Percentiles rank a stretch among this genome's conserved stretches.
phyloP scores from a whole-genome alignment of 2,113 vertebrate genomes.

The Cairina moschata region DNA sequence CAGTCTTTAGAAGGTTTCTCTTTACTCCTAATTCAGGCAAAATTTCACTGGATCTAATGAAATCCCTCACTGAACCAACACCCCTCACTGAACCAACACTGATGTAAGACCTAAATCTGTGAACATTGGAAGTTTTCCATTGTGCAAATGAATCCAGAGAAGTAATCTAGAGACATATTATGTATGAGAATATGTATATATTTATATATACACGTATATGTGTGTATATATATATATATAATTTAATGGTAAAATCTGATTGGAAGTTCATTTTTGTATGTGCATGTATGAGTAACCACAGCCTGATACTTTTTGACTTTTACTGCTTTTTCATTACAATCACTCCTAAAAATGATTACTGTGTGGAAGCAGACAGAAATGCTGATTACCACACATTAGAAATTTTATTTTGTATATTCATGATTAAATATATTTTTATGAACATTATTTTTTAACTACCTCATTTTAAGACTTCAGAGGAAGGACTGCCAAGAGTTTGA shows the following conservation, averaged over 20 bases:
- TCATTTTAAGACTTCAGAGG: not conserved
- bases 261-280: not conserved
- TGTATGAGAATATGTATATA: not conserved
- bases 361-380: not conserved
- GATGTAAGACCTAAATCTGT: not conserved
- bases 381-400: not conserved
- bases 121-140: conserved; percentile 8
- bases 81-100: conserved; percentile 7
- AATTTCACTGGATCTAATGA: not conserved
- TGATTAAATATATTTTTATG: not conserved
- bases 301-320: not conserved
- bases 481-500: not conserved
- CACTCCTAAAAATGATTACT: not conserved
- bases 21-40: not conserved
- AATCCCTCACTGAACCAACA: conserved; percentile 18
- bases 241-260: not conserved
- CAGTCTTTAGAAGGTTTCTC: not conserved
- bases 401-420: not conserved
- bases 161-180: not conserved
- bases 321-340: not conserved
- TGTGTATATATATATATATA: not conserved
- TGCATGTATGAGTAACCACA: not conserved
- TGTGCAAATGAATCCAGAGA: not conserved
- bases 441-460: not conserved
- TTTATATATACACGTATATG: too few relatives aligned